A percentile compares a stretch with the other conserved stretches of the same genome.
phyloP scores from a whole-genome alignment of 1,140 invertebrate species.

The Monomorium pharaonis region DNA sequence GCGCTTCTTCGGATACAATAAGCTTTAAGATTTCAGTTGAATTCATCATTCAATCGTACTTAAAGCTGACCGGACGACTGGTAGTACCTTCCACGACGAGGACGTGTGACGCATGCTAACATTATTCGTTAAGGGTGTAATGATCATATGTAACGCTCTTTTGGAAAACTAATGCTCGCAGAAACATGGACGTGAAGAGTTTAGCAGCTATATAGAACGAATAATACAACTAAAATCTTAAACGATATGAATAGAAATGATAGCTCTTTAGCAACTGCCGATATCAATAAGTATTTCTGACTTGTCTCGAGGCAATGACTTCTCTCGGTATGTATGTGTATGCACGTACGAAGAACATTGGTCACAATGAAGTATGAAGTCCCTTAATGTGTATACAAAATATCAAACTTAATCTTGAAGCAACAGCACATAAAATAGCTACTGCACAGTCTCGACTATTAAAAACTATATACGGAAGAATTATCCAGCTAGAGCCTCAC shows the following conservation, averaged over 20 bases:
- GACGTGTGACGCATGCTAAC: constrained; percentile 30
- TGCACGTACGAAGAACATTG: constrained; percentile 26
- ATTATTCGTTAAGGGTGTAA: constrained; percentile 36
- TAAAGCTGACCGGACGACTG: constrained; percentile 64
- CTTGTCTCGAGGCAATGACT: constrained; percentile 21
- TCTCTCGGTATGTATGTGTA: constrained; percentile 9
- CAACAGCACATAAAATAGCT: constrained; percentile 67
- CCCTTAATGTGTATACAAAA: constrained; percentile 43
- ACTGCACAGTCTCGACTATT: constrained; percentile 72
- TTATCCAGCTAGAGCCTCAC: constrained; percentile 60
- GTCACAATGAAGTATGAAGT: constrained; percentile 32
- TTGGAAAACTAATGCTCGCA: constrained; percentile 53
- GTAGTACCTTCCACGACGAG: constrained; percentile 49
- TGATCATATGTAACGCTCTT: constrained; percentile 10
- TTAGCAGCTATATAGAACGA: constrained; percentile 60
- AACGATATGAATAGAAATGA: constrained; percentile 42
- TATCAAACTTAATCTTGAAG: constrained; percentile 68
- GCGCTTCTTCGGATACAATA: constrained; percentile 61
- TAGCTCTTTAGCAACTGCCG: constrained; percentile 1
- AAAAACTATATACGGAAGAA: constrained; percentile 72
- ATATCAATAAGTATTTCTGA: constrained; percentile 37
- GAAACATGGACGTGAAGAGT: constrained; percentile 50
- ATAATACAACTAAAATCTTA: constrained; percentile 59
- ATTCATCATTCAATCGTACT: constrained; percentile 46
- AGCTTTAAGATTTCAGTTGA: constrained; percentile 65